These are phyloP conservation scores for Tapirus terrestris DNA, from an alignment of 2,113 vertebrate species.

Conservation along the genomic window DNA sequence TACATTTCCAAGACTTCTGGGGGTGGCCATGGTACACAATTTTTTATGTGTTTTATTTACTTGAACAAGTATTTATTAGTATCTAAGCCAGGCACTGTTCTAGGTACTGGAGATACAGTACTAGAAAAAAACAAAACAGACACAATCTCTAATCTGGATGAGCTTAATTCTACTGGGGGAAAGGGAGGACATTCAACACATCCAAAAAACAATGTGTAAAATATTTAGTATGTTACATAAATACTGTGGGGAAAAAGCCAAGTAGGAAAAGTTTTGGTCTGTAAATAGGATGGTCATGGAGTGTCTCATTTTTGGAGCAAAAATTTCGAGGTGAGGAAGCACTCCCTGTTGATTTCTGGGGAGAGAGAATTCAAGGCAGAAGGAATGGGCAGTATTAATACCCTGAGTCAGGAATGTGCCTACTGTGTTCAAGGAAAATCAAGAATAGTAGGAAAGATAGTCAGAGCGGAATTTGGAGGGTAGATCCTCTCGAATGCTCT, in stretches of 20 bases:
- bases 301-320: neutral
- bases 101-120: neutral
- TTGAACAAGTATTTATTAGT: neutral
- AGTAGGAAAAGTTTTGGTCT: neutral
- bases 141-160: neutral
- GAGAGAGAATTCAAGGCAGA: slow-evolving; percentile 18
- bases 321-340: neutral
- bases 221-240: neutral
- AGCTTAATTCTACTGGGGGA: neutral
- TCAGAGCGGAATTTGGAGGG: neutral
- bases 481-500: neutral
- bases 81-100: neutral
- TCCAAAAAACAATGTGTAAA: neutral
- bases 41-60: neutral
- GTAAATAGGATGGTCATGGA: neutral
- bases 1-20: neutral
- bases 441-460: neutral
- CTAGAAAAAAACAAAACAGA: neutral
- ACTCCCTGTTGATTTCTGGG: neutral
- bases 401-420: neutral
- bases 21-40: neutral
- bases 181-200: neutral
- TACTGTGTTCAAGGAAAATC: neutral
- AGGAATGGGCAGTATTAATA: neutral
- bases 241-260: neutral